A percentile compares a stretch with the other conserved stretches of the same genome.
Conservation (phyloP, 2,888 invertebrate species). For the Malachius bipustulatus region DNA sequence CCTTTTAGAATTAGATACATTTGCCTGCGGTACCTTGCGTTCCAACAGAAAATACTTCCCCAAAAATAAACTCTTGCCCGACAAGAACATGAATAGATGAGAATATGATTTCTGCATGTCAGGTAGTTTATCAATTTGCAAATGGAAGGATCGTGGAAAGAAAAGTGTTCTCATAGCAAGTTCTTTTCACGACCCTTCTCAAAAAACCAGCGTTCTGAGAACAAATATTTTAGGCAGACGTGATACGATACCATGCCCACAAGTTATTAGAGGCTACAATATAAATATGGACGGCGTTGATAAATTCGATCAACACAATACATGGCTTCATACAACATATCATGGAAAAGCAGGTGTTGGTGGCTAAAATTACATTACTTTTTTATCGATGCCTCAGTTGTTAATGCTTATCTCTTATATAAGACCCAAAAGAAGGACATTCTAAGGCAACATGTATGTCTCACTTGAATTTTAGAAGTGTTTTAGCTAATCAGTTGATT, state of each 20-base stretch:
- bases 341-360: conserved; percentile 2
- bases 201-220: neutral
- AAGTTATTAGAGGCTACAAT: conserved; percentile 3
- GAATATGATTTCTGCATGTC: conserved; percentile 3
- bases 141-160: neutral
- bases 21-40: conserved; percentile 8
- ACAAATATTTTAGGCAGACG: conserved; percentile 2
- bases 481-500: conserved; percentile 3
- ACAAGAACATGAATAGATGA: conserved; percentile 1
- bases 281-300: conserved; percentile 2
- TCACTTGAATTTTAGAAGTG: conserved; percentile 2
- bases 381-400: conserved; percentile 2
- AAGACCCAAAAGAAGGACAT: conserved; percentile 1
- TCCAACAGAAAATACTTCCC: conserved; percentile 4
- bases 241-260: conserved; percentile 1
- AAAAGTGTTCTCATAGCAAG: conserved; percentile 2
- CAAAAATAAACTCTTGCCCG: conserved; percentile 1
- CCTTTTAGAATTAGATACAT: conserved; percentile 6
- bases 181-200: conserved; percentile 2
- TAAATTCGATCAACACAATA: conserved; percentile 3
- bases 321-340: too few species aligned
- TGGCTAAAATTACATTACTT: conserved; percentile 1
- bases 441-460: neutral
- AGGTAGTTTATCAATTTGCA: conserved; percentile 1
- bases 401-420: conserved; percentile 1